Percentiles rank a stretch among this genome's conserved stretches.
phyloP scores from a whole-genome alignment of 2,888 invertebrate genomes.

The Drosophila mercatorum region DNA sequence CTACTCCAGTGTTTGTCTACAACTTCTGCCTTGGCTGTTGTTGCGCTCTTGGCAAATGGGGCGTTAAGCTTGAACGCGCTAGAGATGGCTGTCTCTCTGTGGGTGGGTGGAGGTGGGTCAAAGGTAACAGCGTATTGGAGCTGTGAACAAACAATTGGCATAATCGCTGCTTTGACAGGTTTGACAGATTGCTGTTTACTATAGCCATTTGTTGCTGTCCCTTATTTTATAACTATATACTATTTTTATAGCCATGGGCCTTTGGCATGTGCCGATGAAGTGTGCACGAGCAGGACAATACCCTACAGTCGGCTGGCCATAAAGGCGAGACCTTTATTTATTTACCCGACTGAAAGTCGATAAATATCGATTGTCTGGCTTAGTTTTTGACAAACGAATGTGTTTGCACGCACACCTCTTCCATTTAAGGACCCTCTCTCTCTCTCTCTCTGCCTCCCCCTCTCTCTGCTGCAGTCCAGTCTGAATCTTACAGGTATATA shows the following conservation, averaged over 20 bases:
- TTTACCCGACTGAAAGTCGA: background rate
- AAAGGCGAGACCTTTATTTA: conserved; percentile 2
- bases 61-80: conserved; percentile 35
- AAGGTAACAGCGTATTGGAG: background rate
- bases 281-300: background rate
- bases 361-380: conserved; percentile 1
- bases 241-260: conserved; percentile 12
- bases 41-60: conserved; percentile 46
- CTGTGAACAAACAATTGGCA: conserved; percentile 61
- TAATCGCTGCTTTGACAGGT: conserved; percentile 62
- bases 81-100: background rate
- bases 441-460: too few species aligned
- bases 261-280: background rate
- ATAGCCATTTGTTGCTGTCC: conserved; percentile 13
- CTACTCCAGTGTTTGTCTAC: conserved; percentile 16
- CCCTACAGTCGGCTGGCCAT: background rate
- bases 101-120: background rate
- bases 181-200: conserved; percentile 68
- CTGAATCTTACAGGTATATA: too few species aligned
- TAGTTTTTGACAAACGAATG: too few species aligned
- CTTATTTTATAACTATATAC: background rate
- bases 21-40: conserved; percentile 5
- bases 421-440: too few species aligned
- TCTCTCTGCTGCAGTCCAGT: too few species aligned
- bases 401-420: too few species aligned